Percentiles rank a stretch among this genome's conserved stretches.
phyloP scores from a whole-genome alignment of 1,140 invertebrate genomes.

The Leptoteleia sp. region DNA sequence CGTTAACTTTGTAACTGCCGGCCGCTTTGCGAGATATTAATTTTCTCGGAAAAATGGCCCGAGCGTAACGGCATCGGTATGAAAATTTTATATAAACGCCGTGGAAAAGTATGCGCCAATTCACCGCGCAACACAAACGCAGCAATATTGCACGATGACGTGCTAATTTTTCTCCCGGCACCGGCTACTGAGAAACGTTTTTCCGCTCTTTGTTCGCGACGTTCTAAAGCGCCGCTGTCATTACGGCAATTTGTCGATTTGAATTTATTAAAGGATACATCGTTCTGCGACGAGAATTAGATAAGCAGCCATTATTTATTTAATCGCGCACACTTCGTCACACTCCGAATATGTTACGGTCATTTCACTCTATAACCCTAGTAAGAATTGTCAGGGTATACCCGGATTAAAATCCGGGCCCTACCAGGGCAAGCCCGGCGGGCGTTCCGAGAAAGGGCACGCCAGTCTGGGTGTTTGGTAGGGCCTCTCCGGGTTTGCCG shows the following conservation, averaged over 20 bases:
- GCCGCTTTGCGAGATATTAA: conserved; percentile 17
- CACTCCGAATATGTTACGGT: no score
- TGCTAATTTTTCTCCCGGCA: conserved; percentile 15
- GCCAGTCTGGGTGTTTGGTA: no score
- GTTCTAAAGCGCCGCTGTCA: background rate
- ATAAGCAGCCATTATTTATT: background rate
- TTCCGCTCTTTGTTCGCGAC: conserved; percentile 10
- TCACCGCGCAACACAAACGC: conserved; percentile 1
- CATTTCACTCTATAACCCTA: no score
- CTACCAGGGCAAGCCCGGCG: no score
- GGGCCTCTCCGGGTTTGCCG: no score
- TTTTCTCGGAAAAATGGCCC: conserved; percentile 29
- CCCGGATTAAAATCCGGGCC: no score
- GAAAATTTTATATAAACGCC: conserved; percentile 18
- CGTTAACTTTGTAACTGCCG: conserved; percentile 18
- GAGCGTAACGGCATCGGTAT: conserved; percentile 9
- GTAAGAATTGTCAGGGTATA: no score
- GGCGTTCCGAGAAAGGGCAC: no score
- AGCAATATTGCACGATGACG: conserved; percentile 4
- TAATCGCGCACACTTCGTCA: no score
- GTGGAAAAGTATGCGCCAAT: background rate
- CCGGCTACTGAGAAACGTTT: background rate
- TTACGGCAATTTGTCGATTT: conserved; percentile 11
- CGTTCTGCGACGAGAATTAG: conserved; percentile 6
- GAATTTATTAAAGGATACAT: background rate